These are phyloP conservation scores for Sylvia atricapilla DNA, from an alignment of 2,113 vertebrate genomes.

Conservation along the genomic window DNA sequence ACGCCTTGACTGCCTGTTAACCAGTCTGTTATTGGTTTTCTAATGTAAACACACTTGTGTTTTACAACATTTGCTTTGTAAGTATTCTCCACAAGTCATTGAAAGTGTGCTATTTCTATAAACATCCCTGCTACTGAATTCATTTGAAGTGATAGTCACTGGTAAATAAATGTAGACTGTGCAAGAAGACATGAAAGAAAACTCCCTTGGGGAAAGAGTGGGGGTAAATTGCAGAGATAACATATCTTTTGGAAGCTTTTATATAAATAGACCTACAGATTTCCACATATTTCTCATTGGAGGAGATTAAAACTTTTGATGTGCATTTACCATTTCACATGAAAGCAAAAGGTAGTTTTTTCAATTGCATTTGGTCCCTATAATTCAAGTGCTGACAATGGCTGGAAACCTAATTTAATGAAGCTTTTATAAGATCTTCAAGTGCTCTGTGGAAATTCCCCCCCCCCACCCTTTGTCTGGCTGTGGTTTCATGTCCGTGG, in stretches of 20 bases:
- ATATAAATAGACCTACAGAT: slow-evolving; percentile 59
- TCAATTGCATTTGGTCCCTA: slow-evolving; percentile 34
- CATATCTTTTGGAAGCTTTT: slow-evolving; percentile 58
- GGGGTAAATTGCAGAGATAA: slow-evolving; percentile 59
- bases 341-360: slow-evolving; percentile 50
- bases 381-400: slow-evolving; percentile 29
- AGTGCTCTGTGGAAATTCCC: slow-evolving; percentile 29
- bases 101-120: slow-evolving; percentile 57
- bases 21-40: slow-evolving; percentile 32
- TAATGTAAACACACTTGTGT: slow-evolving; percentile 47
- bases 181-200: slow-evolving; percentile 59
- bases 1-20: not conserved
- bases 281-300: slow-evolving; percentile 39
- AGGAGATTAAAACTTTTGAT: slow-evolving; percentile 55
- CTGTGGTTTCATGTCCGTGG: not conserved
- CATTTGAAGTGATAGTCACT: slow-evolving; percentile 59
- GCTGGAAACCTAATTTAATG: slow-evolving; percentile 29
- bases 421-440: not conserved
- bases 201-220: slow-evolving; percentile 37
- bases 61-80: slow-evolving; percentile 55
- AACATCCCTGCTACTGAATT: slow-evolving; percentile 39
- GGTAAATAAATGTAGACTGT: slow-evolving; percentile 44
- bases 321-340: slow-evolving; percentile 48
- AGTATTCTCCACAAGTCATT: slow-evolving; percentile 51
- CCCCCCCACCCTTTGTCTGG: not conserved